Base-by-base conservation (phyloP, 1,140 invertebrate species). In the Papilio helenus region DNA sequence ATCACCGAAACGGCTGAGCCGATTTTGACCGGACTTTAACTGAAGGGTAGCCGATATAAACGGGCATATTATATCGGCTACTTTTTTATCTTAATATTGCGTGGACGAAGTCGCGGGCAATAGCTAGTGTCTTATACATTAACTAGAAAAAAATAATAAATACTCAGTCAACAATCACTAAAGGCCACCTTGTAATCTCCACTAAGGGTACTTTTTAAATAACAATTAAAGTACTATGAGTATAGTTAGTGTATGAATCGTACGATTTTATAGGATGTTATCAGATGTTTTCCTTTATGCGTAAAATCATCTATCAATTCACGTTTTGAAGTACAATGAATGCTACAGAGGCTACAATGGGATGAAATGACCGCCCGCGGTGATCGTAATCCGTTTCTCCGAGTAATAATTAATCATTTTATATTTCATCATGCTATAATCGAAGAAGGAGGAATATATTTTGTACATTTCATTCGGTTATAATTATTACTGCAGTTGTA, bases 351-450 rank as follows among this genome's bases (percentile, higher is more conserved):
- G 10, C 23, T 2, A 68, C 61, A 68, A 61, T 68, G 61, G 58
- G 26, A 29, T 34, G 34, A 68, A 34, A 68, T 34, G 61, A 34
- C 61, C 61, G 61, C 61, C 61, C 61, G 61, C 61, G 61, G 61
- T 34, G 23, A 16, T 68, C 61, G 18, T 68, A 68, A 68, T 68
- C 26, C 61, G 26, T 68, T 68, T 68, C 61, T 68, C 61, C 61
- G 14, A 26, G 12, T 4, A 68, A 12, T 29, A 16, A 68, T 68
- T 68, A 68, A 68, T 68, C 61, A 65, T 65, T 29, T 65, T 65
- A 65, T 34, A 65, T 65, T 68, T 68, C 12, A n/a, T n/a, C n/a
- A n/a, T 29, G 14, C 23, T 16, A 29, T 29, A 68, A 68, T 68
- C 26, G 61, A 34, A 65, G 4, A 8, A 14, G 9, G 23, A 34